Percentiles rank a stretch among this genome's conserved stretches.
These are phyloP conservation scores for Apeira syringaria DNA, from an alignment of 2,888 invertebrate genomes.

Conservation along the genomic window DNA sequence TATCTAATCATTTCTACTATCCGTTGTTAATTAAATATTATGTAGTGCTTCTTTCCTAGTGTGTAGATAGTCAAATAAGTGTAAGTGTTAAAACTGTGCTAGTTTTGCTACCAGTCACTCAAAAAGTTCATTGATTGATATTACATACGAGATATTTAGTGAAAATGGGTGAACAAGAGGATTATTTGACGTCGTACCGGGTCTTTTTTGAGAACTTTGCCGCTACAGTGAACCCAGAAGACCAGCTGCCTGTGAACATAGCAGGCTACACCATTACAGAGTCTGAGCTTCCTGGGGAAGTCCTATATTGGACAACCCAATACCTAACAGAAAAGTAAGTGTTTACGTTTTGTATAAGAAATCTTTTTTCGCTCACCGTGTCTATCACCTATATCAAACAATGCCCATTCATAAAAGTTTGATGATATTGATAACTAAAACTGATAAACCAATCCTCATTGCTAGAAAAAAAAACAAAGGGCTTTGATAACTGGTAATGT, in stretches of 20 bases:
- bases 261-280: constrained; percentile 87
- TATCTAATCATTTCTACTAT: constrained; percentile 34
- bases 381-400: not conserved
- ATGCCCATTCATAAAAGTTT: constrained; percentile 21
- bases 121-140: constrained; percentile 47
- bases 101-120: constrained; percentile 24
- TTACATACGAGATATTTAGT: constrained; percentile 39
- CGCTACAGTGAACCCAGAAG: constrained; percentile 86
- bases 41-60: constrained; percentile 36
- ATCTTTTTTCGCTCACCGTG: not conserved
- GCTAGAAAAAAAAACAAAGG: constrained; percentile 16
- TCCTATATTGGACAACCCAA: constrained; percentile 89
- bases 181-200: constrained; percentile 87
- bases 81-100: constrained; percentile 31
- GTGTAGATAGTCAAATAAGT: constrained; percentile 26
- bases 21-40: constrained; percentile 32
- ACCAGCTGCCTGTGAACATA: constrained; percentile 89
- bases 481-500: constrained; percentile 19
- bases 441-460: constrained; percentile 35
- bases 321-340: constrained; percentile 91
- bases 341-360: not conserved
- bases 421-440: constrained; percentile 33
- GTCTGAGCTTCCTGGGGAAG: constrained; percentile 88
- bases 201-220: constrained; percentile 89
- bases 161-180: constrained; percentile 84